These are phyloP conservation scores for Rhagophthalmus giganteus DNA, from an alignment of 2,888 invertebrate species.

Conservation along the genomic window DNA sequence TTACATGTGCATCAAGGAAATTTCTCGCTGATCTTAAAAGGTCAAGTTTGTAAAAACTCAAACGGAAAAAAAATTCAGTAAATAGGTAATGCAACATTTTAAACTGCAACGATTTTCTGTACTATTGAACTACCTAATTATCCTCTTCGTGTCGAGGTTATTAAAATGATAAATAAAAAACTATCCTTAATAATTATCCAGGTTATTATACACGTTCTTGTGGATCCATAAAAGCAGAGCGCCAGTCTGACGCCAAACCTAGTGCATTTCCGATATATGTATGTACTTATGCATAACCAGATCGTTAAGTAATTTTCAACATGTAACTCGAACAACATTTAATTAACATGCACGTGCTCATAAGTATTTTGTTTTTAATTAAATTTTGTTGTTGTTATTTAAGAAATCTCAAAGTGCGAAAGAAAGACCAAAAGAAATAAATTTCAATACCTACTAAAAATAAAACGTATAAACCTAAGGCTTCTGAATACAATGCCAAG, in stretches of 20 bases:
- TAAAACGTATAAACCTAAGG: constrained; percentile 32
- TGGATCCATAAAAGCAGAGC: constrained; percentile 18
- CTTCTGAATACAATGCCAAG: constrained; percentile 51
- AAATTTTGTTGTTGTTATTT: too few species aligned
- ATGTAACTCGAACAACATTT: background rate
- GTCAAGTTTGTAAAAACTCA: too few species aligned
- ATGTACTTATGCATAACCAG: too few species aligned
- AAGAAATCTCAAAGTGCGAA: constrained; percentile 1
- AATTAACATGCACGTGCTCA: background rate
- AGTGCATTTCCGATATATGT: constrained; percentile 12
- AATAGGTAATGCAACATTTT: too few species aligned
- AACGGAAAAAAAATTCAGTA: too few species aligned
- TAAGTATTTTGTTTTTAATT: background rate
- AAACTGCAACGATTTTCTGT: too few species aligned
- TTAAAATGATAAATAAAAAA: too few species aligned
- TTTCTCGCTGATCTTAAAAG: too few species aligned
- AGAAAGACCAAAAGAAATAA: constrained; percentile 20
- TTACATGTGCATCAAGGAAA: too few species aligned
- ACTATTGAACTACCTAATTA: too few species aligned
- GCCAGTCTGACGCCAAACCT: constrained; percentile 14
- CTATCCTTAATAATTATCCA: constrained; percentile 14
- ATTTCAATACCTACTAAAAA: constrained; percentile 27
- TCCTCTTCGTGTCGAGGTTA: too few species aligned
- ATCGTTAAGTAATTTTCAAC: constrained; percentile 6
- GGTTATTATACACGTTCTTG: constrained; percentile 2